phyloP scores from a whole-genome alignment of 2,888 invertebrate genomes.

The Dromius quadrimaculatus region DNA sequence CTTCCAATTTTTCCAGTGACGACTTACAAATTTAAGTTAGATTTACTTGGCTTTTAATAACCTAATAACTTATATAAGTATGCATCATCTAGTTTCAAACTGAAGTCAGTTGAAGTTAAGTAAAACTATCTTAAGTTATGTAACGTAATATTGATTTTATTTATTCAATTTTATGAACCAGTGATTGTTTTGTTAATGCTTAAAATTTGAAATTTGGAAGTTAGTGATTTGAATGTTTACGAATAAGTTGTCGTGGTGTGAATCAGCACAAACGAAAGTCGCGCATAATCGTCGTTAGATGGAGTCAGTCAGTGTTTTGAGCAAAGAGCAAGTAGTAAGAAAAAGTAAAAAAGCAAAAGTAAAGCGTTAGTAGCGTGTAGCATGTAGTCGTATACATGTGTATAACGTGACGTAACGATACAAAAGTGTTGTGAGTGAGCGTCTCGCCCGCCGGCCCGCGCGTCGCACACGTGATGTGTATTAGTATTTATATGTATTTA shows the following conservation, averaged over 20 bases:
- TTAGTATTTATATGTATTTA: slow-evolving; percentile 53
- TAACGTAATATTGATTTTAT: no score
- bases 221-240: background rate
- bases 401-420: slow-evolving; percentile 5
- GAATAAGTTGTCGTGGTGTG: background rate
- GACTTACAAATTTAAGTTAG: background rate
- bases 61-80: background rate
- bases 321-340: no score
- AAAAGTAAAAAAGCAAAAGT: background rate
- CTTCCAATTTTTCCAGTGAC: slow-evolving; percentile 3
- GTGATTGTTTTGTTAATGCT: background rate
- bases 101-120: background rate
- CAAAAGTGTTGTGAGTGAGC: slow-evolving; percentile 30
- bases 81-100: background rate
- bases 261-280: slow-evolving; percentile 12
- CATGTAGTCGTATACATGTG: slow-evolving; percentile 15
- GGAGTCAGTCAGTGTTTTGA: slow-evolving; percentile 18
- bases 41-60: background rate
- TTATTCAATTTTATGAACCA: background rate
- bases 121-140: background rate
- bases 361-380: slow-evolving; percentile 27
- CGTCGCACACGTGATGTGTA: slow-evolving; percentile 46
- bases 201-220: background rate
- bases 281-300: slow-evolving; percentile 8
- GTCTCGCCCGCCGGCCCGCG: slow-evolving; percentile 36